Percentiles rank a stretch among this genome's conserved stretches.
These are phyloP conservation scores for Stichopus horrens DNA, from an alignment of 53 echinoderm and acorn worm genomes.

Conservation along the genomic window DNA sequence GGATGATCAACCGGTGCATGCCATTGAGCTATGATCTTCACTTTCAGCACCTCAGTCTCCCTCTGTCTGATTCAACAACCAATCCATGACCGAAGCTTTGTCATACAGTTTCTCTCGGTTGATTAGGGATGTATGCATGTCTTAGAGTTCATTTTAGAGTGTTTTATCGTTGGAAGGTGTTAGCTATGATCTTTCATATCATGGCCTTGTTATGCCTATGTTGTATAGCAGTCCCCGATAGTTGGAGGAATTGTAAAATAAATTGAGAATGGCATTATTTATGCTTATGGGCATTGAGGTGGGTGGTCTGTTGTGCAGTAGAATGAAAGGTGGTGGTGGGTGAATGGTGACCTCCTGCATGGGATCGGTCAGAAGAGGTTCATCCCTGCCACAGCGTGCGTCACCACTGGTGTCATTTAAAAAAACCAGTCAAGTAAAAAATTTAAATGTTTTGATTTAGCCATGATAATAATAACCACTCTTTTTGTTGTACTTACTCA, in stretches of 20 bases:
- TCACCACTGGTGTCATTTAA: neutral
- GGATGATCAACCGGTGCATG: no score
- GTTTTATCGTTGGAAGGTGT: neutral
- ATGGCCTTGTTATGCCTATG: neutral
- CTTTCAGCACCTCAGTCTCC: no score
- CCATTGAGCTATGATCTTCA: no score
- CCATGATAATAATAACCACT: neutral
- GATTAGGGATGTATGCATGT: neutral
- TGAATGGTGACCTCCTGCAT: no score
- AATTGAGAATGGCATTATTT: neutral
- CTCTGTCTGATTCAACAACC: no score
- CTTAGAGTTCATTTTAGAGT: neutral
- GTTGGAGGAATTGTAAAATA: neutral
- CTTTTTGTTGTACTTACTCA: no score
- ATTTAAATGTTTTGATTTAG: neutral
- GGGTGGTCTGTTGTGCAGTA: neutral
- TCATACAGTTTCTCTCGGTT: no score
- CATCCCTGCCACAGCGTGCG: no score
- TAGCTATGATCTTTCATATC: neutral
- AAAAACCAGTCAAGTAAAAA: neutral
- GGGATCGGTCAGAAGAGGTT: no score
- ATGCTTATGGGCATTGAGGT: neutral
- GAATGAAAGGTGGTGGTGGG: no score
- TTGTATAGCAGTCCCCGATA: neutral
- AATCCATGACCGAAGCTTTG: no score